Conservation (phyloP, 2,113 vertebrate species). For the Trematocara nigrifrons region DNA sequence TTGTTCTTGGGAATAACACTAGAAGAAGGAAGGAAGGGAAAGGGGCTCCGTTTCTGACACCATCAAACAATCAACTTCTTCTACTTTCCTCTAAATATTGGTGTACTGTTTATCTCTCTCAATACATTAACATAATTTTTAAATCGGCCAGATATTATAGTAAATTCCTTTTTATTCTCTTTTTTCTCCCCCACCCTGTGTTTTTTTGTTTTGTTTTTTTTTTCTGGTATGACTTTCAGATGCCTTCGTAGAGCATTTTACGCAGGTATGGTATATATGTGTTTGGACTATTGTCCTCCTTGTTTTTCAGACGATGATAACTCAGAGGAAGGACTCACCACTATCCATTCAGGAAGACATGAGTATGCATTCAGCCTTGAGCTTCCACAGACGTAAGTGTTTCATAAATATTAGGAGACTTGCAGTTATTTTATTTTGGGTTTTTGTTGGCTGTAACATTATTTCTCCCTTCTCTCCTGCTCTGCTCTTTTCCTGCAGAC, state of each 20-base stretch:
- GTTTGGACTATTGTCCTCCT: conserved; percentile 78
- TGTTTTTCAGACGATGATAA: conserved; percentile 90
- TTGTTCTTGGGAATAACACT: neutral
- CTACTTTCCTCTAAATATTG: neutral
- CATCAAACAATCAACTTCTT: neutral
- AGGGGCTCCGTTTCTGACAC: neutral
- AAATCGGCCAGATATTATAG: conserved; percentile 26
- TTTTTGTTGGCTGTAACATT: neutral
- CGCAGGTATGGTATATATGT: conserved; percentile 77
- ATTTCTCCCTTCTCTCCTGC: conserved; percentile 28
- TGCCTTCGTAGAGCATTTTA: conserved; percentile 67
- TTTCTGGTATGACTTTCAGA: conserved; percentile 61
- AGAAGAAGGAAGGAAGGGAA: neutral
- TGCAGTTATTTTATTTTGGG: neutral
- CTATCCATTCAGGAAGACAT: conserved; percentile 95
- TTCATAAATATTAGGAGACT: neutral
- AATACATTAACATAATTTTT: conserved; percentile 12
- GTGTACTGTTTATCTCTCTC: conserved; percentile 25
- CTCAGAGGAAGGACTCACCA: conserved; percentile 94
- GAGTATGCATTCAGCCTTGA: conserved; percentile 99
- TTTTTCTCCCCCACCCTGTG: conserved; percentile 64
- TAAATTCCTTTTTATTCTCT: conserved; percentile 61
- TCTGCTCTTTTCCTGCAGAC: conserved; percentile 74
- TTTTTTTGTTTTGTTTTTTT: neutral
- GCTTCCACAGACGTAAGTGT: conserved; percentile 98